Base-by-base conservation (phyloP, 1,140 invertebrate genomes). In the Drosophila aff. region DNA sequence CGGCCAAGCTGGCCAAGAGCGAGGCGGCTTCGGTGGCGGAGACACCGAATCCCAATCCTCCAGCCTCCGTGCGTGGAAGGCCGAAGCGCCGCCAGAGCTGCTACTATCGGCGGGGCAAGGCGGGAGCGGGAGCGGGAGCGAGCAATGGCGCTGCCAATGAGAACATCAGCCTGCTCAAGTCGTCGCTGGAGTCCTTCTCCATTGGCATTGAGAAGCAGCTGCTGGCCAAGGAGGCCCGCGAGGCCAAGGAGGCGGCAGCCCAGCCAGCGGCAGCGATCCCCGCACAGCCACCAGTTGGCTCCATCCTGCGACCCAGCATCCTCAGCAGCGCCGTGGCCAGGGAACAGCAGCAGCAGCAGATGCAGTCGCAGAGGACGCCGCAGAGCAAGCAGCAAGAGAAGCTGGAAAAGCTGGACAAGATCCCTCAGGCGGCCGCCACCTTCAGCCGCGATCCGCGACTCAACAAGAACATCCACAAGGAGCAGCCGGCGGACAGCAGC, bases 401-500 rank as follows among this genome's bases (percentile, higher is more conserved):
- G 31, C 40, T 36, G n/a, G 58, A 85, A 1, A 52, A 67, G 11
- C 49, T 59, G 21, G 53, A 66, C 1, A 50, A 60, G 10, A n/a
- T 28, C 0, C 49, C 50, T 1, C 63, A 44, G 16, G 68, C 76
- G 8, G 47, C 79, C 43, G 47, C 79, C 43, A 81, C 81, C 4
- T 92, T 79, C n/a, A 92, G 91, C 55, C 76, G 92, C 3, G 92
- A 92, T 84, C 92, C 92, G 3, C 79, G 92, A 0, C 77, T 92
- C 0, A 92, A 92, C 58, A 92, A 92, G 23, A 92, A 92, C 52
- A 92, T 92, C 46, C 91, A 92, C 58, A 92, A 91, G 43, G 83
- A 91, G 52, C 49, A 63, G 23, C 46, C 40, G n/a, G 44, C 57
- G 11, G 15, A 10, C 36, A 16, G 4, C 28, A 16, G 40, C 26